Conservation (phyloP, 2,113 vertebrate genomes). For the Platycercus adscitus region DNA sequence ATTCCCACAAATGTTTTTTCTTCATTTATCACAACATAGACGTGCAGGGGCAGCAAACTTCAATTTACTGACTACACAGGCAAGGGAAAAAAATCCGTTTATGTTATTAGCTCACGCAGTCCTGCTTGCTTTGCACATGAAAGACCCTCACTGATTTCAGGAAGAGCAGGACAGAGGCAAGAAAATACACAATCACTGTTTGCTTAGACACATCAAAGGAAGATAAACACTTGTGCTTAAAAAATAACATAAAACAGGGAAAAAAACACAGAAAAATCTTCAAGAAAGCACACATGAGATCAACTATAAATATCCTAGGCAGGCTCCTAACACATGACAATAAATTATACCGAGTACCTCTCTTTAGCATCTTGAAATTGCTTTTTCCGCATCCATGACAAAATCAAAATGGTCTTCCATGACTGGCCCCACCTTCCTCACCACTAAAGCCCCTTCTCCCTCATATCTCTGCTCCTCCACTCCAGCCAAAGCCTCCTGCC, state of each 20-base stretch:
- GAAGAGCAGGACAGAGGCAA: neutral
- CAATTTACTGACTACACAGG: neutral
- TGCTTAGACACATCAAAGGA: neutral
- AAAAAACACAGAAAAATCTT: neutral
- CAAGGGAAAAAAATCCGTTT: too few species aligned
- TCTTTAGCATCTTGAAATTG: neutral
- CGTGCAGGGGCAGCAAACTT: neutral
- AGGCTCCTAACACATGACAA: neutral
- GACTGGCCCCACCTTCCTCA: neutral
- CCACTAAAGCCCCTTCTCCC: neutral
- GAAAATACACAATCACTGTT: fast-evolving
- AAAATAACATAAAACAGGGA: fast-evolving
- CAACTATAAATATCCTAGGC: neutral
- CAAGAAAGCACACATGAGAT: neutral
- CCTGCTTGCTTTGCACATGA: neutral
- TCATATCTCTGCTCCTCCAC: neutral
- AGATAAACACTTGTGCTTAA: neutral
- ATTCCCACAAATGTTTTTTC: neutral
- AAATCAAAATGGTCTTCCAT: neutral
- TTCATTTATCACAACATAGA: neutral
- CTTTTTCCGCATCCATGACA: fast-evolving
- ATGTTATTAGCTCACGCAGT: neutral
- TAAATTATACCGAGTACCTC: neutral
- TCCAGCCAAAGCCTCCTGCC: neutral
- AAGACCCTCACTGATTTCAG: neutral